Base-by-base conservation (phyloP, 2,113 vertebrate species). In the Gallinago jamesoni region DNA sequence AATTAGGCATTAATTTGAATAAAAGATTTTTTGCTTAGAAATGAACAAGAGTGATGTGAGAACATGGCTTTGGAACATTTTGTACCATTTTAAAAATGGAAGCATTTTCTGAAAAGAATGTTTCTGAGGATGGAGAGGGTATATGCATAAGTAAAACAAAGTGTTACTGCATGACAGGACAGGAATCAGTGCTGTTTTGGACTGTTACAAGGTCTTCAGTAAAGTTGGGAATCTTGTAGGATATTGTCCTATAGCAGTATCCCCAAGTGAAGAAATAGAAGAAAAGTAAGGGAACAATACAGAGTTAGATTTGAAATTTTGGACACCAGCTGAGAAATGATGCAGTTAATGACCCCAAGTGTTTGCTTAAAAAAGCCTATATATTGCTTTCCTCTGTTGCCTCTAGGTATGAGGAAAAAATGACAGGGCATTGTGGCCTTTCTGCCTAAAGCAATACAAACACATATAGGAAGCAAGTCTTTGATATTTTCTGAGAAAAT, bases 1-100 rank as follows among this genome's bases (percentile, higher is more conserved):
- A 59, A 39, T 67, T 87, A 81, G 48, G 56, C 35, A 74, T 94
- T 84, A 52, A 84, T 90, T 89, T 93, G 60, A 86, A 95, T 93
- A 20, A 75, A 82, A 84, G 23, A 47, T 8, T 80, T 62, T 87
- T 66, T 84, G 16, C 12, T 73, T 66, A 74, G 67, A 89, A 90
- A 37, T 62, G 60, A 86, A 12, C 13, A 62, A 41, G 77, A 75
- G 41, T 69, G 55, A 82, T 90, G 9, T 63, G 47, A 84, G 63
- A 88, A 80, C 19, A 30, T n/a, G 47, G 43, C 10, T 70, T 77
- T 60, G 35, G 64, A 78, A 90, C 64, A 23, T 86, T 88, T 90
- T 77, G 47, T 94, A 64, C 69, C 18, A 15, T 80, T 94, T 91
- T 18, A 60, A 90, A 83, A 87, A 52, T 81, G 56, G 52, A 62